Base-by-base conservation (phyloP, 2,113 vertebrate genomes). In the Baryphthengus martii region DNA sequence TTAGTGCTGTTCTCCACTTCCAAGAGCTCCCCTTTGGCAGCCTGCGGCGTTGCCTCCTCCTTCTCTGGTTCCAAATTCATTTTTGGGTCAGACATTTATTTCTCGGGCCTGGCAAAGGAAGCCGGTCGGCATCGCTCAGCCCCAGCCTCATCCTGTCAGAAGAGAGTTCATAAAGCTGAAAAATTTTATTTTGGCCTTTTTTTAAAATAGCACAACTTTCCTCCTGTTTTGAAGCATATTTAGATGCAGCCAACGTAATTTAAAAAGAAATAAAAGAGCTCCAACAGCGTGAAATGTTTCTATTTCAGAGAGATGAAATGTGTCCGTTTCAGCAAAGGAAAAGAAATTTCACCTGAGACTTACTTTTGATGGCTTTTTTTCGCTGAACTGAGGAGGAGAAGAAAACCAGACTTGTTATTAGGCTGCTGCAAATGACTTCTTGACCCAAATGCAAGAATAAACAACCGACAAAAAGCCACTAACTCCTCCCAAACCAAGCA, bases 11-110 rank as follows among this genome's bases (percentile, higher is more conserved):
- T 98, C 97, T 95, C 98, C 73, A 78, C 97, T 97, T 95, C 96
- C 49, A 28, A 96, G 97, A 90, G 97, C 97, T 98, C 96, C 94
- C 89, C 97, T 93, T 81, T 95, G 97, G 96, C 98, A 96, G 94
- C 28, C 78, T 95, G 89, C 91, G 81, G 73, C 16, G 7, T 47
- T 70, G 49, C 85, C 82, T 94, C 91, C 92, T 93, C 31, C 89
- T 96, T 84, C 91, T 82, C 81, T 10, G 14, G 52, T 95, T 90
- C 91, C 9, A 70, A 93, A 94, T 92, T 70, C 23, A 62, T 93
- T 96, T 86, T 63, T 9, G 83, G 74, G 90, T 77, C 79, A 47
- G 72, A 45, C 44, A 31, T 49, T 23, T 58, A 56, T 66, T 67
- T 71, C 67, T 26, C 9, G 11, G 39, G 66, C 53, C 88, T 45